A percentile compares a stretch with the other conserved stretches of the same genome.
Conservation (phyloP, 2,113 vertebrate species). For the Zosterops pallidus region DNA sequence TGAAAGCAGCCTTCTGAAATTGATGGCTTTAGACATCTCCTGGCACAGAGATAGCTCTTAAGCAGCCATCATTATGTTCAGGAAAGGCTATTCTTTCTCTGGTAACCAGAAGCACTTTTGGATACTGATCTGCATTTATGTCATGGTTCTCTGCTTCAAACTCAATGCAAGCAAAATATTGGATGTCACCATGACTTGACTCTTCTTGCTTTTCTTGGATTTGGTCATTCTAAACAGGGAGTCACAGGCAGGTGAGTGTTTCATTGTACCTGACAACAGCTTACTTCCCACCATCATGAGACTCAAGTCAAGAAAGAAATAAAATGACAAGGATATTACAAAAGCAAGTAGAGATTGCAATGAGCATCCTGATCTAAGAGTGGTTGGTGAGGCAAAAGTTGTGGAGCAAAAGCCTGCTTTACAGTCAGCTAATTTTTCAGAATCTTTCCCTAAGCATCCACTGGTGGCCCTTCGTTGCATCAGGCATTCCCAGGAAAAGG, state of each 20-base stretch:
- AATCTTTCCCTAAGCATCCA: neutral
- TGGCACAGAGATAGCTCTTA: neutral
- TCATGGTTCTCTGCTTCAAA: neutral
- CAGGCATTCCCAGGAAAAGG: neutral
- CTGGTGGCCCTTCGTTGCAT: neutral
- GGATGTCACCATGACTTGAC: neutral
- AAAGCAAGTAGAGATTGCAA: neutral
- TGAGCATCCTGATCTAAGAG: neutral
- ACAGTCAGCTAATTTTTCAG: neutral
- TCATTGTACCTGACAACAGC: neutral
- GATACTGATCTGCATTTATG: neutral
- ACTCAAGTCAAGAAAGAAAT: neutral
- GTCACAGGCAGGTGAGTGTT: neutral
- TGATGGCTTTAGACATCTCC: neutral
- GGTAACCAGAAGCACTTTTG: neutral
- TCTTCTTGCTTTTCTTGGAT: neutral
- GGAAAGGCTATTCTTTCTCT: neutral
- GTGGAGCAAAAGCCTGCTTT: neutral
- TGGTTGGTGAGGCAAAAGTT: neutral
- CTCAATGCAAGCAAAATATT: neutral
- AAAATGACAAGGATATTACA: neutral
- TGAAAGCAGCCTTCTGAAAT: constrained; percentile 58
- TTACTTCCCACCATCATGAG: neutral
- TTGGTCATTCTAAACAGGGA: neutral
- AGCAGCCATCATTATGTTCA: neutral